These are phyloP conservation scores for Cheirogaleus major DNA, from an alignment of 2,797 vertebrate genomes.

Conservation along the genomic window DNA sequence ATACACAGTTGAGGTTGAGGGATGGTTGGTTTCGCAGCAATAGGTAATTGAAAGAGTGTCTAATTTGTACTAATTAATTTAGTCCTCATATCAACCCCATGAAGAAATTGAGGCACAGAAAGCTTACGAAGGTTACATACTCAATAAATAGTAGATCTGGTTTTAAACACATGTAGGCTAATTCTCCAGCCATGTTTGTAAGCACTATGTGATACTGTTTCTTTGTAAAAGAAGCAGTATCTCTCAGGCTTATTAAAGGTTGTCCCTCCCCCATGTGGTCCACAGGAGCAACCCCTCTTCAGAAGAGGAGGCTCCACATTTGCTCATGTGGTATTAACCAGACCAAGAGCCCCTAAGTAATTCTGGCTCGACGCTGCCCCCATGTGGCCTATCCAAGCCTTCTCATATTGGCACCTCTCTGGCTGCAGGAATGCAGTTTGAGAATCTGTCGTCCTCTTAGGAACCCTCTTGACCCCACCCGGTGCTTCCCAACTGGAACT, in stretches of 20 bases:
- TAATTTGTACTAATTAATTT: neutral
- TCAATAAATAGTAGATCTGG: neutral
- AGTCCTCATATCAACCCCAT: neutral
- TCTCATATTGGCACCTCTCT: fast-evolving
- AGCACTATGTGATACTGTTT: neutral
- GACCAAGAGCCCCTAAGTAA: too few relatives aligned
- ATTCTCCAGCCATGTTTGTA: neutral
- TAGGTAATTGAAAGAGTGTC: neutral
- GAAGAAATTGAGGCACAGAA: neutral
- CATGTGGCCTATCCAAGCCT: neutral
- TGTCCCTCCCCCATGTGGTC: neutral
- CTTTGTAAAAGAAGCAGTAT: neutral
- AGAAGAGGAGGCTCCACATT: fast-evolving
- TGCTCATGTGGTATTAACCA: fast-evolving
- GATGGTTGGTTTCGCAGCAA: neutral
- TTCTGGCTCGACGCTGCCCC: slow-evolving; percentile 26
- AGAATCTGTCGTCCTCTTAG: neutral
- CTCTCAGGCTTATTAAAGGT: neutral
- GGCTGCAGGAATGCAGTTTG: neutral
- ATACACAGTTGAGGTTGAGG: neutral
- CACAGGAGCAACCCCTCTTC: neutral
- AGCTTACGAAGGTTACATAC: neutral
- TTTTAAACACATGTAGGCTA: neutral
- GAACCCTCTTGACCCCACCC: neutral
- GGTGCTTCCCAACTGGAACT: neutral